phyloP scores from a whole-genome alignment of 2,888 invertebrate species.

The Apodemia hepburni region DNA sequence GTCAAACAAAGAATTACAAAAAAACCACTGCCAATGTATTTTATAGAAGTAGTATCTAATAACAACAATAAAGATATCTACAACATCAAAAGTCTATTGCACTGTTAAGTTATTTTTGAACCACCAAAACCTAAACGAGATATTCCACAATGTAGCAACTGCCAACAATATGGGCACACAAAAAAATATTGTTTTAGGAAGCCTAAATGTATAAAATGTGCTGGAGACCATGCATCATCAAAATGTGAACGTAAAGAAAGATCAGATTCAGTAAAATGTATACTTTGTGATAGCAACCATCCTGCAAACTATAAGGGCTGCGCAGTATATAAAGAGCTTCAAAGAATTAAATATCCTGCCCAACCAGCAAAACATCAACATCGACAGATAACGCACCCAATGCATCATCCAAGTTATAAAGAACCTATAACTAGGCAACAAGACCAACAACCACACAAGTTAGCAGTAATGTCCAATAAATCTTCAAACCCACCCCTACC shows the following conservation, averaged over 20 bases:
- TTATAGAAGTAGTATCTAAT: conserved; percentile 8
- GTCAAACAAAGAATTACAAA: conserved; percentile 1
- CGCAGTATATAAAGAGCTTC: conserved; percentile 30
- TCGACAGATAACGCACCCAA: background rate
- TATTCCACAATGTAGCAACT: no score
- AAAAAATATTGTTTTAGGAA: no score
- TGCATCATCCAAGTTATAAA: background rate
- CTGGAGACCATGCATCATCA: no score
- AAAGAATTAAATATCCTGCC: conserved; percentile 19
- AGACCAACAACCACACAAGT: background rate
- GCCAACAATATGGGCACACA: no score
- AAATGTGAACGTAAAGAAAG: conserved; percentile 24
- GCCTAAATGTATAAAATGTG: no score
- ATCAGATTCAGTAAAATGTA: conserved; percentile 32
- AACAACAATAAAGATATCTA: conserved; percentile 9
- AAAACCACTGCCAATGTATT: background rate
- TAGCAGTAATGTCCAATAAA: background rate
- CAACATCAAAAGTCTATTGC: no score
- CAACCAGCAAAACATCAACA: background rate
- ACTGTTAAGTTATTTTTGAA: background rate
- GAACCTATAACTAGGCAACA: background rate
- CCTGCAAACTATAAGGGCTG: conserved; percentile 35
- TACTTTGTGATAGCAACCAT: conserved; percentile 34
- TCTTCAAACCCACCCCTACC: background rate
- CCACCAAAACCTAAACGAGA: no score